These are phyloP conservation scores for Drosophila hamatofila DNA, from an alignment of 2,888 invertebrate species.

Conservation along the genomic window DNA sequence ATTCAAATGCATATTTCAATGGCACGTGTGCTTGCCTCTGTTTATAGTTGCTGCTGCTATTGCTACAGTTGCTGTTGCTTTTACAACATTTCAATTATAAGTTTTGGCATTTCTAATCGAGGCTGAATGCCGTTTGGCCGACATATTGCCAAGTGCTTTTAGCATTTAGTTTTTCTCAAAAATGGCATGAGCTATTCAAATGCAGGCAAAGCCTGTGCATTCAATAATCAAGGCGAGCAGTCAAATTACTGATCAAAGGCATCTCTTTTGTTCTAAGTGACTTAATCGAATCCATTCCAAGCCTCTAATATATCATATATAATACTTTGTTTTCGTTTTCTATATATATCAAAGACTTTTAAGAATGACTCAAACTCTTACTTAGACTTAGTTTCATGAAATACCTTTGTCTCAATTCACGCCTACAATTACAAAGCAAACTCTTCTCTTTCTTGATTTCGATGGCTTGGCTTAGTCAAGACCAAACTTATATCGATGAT, in stretches of 20 bases:
- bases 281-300: neutral
- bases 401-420: too few species aligned
- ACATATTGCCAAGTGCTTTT: neutral
- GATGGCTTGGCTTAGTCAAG: neutral
- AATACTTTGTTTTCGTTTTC: too few species aligned
- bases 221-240: conserved; percentile 1
- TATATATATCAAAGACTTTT: too few species aligned
- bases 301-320: neutral
- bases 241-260: neutral
- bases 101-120: conserved; percentile 34
- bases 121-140: conserved; percentile 2
- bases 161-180: neutral
- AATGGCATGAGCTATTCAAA: too few species aligned
- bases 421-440: too few species aligned
- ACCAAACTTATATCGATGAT: conserved; percentile 1
- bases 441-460: neutral
- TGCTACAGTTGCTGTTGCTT: neutral
- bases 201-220: neutral
- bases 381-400: too few species aligned
- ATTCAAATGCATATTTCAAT: conserved; percentile 31
- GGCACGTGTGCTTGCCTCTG: conserved; percentile 7
- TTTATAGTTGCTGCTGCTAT: neutral
- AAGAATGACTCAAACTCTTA: neutral
- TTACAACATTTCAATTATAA: conserved; percentile 28
- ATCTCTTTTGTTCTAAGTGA: neutral